phyloP scores from a whole-genome alignment of 2,113 vertebrate genomes.

The Aplodontia rufa region DNA sequence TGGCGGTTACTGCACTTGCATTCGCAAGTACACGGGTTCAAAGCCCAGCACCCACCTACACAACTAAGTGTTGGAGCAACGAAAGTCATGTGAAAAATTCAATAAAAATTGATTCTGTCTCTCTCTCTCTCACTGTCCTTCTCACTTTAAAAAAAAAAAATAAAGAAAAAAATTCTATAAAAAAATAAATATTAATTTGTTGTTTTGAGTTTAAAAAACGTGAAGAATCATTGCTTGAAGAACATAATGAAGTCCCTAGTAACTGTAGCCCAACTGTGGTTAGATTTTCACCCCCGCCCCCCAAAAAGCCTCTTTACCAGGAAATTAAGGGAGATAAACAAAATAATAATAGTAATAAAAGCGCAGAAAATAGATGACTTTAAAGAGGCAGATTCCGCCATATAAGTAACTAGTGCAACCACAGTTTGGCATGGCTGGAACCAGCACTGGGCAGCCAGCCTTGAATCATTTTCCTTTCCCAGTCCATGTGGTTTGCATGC shows the following conservation, averaged over 20 bases:
- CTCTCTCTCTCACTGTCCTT: no score
- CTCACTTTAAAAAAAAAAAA: no score
- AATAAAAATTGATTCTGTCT: no score
- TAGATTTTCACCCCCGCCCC: background rate
- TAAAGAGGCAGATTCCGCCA: background rate
- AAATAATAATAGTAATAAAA: background rate
- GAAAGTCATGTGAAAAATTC: no score
- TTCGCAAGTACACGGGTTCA: no score
- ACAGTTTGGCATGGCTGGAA: background rate
- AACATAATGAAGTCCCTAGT: background rate
- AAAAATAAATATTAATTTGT: background rate
- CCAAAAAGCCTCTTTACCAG: background rate
- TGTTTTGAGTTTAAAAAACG: background rate
- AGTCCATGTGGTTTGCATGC: background rate
- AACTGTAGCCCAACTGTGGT: background rate
- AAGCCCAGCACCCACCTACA: no score
- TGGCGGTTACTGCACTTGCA: no score
- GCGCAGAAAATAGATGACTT: background rate
- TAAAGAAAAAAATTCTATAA: no score
- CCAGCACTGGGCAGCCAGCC: background rate
- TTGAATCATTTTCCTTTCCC: background rate
- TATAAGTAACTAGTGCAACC: background rate
- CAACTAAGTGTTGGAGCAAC: no score
- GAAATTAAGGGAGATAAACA: conserved; percentile 1
- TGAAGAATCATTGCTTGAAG: background rate